Evolutionary conservation across 2,888 invertebrate genomes (phyloP).

Genomic region (Alentia gelatinosa): DNA sequence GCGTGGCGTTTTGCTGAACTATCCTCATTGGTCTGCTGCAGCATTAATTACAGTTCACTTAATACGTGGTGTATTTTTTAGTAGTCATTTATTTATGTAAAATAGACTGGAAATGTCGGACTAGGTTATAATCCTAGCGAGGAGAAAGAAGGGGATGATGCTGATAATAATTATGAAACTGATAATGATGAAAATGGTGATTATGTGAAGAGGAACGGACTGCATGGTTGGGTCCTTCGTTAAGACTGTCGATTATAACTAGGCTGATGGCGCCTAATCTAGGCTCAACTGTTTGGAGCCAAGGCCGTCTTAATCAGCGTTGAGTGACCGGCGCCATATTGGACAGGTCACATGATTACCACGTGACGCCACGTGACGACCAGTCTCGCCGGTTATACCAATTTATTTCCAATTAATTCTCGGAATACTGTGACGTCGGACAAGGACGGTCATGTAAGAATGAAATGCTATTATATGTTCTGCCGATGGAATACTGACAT

Average conservation of each 20-base stretch:
- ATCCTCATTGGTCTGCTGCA: constrained; percentile 25
- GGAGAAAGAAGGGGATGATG: not conserved
- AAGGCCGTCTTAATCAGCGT: not conserved
- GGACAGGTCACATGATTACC: not conserved
- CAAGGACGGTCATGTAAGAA: not conserved
- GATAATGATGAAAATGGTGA: not conserved
- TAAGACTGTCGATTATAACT: not conserved
- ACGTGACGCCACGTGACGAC: not conserved
- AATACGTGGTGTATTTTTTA: constrained; percentile 42
- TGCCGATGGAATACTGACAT: constrained; percentile 44
- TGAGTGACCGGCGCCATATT: not conserved
- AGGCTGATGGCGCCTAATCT: not conserved
- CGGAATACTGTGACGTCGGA: not conserved
- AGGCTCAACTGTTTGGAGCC: constrained; percentile 27
- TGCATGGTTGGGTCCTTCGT: not conserved
- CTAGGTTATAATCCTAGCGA: not conserved
- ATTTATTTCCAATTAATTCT: not conserved
- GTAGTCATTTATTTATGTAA: constrained; percentile 51
- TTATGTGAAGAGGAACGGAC: not conserved
- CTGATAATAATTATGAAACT: constrained; percentile 22
- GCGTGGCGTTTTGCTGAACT: constrained; percentile 1
- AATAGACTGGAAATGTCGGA: not conserved
- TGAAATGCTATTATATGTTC: constrained; percentile 29
- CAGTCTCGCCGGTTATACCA: not conserved
- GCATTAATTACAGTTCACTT: constrained; percentile 44